Evolutionary conservation across 1,140 invertebrate genomes (phyloP).

Genomic region (Cyclargus thomasi): DNA sequence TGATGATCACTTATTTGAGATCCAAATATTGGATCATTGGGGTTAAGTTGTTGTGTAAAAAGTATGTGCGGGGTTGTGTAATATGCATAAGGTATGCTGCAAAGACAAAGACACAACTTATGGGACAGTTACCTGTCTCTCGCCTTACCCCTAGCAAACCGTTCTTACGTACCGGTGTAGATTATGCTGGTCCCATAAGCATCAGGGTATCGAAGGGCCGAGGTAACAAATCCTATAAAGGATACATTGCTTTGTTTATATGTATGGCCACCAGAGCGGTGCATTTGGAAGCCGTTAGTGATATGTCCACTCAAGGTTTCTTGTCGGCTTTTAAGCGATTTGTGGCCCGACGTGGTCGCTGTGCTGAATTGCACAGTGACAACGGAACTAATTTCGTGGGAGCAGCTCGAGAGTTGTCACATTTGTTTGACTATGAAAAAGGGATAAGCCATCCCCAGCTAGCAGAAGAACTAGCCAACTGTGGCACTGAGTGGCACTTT

Average conservation of each 20-base stretch:
- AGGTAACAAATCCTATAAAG: constrained; percentile 16
- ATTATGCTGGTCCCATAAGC: constrained; percentile 17
- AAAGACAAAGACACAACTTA: not conserved
- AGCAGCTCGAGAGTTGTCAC: not conserved
- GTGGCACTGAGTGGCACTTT: constrained; percentile 11
- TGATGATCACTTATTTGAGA: too few relatives aligned
- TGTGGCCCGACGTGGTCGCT: constrained; percentile 16
- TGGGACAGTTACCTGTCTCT: not conserved
- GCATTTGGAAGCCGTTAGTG: constrained; percentile 19
- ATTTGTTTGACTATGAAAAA: not conserved
- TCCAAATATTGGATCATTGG: too few relatives aligned
- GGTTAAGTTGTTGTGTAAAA: too few relatives aligned
- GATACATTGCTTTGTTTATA: constrained; percentile 22
- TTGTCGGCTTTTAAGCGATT: constrained; percentile 19
- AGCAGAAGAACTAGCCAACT: too few relatives aligned
- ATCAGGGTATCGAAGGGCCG: constrained; percentile 13
- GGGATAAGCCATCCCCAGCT: too few relatives aligned
- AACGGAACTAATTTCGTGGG: constrained; percentile 20
- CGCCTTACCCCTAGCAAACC: not conserved
- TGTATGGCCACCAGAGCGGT: constrained; percentile 22
- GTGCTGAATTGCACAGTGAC: constrained; percentile 17
- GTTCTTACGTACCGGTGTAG: constrained; percentile 11
- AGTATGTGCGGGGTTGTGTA: too few relatives aligned
- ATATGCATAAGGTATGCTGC: too few relatives aligned
- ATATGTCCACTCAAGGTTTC: constrained; percentile 19